Evolutionary conservation across 2,113 vertebrate species (phyloP).

Genomic region (Cryptotis parvus): DNA sequence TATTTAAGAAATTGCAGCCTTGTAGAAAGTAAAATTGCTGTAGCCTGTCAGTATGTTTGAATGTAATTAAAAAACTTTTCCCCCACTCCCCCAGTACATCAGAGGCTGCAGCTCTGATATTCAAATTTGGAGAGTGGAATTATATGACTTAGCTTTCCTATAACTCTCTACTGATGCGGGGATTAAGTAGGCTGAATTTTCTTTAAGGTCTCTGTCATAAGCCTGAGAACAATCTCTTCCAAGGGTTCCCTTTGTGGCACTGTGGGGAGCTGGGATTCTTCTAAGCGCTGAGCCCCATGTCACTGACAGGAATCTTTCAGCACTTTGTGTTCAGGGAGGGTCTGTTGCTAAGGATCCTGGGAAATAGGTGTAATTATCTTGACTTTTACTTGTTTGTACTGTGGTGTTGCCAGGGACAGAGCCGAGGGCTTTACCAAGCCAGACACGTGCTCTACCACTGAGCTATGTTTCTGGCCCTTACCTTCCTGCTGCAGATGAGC

Average conservation of each 20-base stretch:
- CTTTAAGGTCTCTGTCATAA: constrained; percentile 5
- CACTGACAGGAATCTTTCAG: not conserved
- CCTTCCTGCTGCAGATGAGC: not conserved
- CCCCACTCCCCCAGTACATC: not conserved
- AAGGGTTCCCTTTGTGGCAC: not conserved
- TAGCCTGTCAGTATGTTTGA: not conserved
- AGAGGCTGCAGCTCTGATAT: not conserved
- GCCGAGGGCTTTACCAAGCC: too few relatives aligned
- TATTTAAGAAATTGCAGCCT: not conserved
- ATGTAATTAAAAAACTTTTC: not conserved
- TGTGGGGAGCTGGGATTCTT: too few relatives aligned
- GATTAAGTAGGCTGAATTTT: not conserved
- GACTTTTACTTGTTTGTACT: too few relatives aligned
- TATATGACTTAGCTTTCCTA: not conserved
- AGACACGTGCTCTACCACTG: too few relatives aligned
- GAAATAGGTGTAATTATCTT: not conserved
- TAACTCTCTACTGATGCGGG: not conserved
- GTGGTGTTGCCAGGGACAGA: too few relatives aligned
- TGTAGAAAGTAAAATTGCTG: not conserved
- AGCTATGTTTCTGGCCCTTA: too few relatives aligned
- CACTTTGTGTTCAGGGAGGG: not conserved
- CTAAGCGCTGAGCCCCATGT: not conserved
- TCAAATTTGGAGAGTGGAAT: not conserved
- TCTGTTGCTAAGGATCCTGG: not conserved
- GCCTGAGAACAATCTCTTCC: not conserved